These are phyloP conservation scores for Aproaerema taeniolella DNA, from an alignment of 2,888 invertebrate genomes.

Conservation along the genomic window DNA sequence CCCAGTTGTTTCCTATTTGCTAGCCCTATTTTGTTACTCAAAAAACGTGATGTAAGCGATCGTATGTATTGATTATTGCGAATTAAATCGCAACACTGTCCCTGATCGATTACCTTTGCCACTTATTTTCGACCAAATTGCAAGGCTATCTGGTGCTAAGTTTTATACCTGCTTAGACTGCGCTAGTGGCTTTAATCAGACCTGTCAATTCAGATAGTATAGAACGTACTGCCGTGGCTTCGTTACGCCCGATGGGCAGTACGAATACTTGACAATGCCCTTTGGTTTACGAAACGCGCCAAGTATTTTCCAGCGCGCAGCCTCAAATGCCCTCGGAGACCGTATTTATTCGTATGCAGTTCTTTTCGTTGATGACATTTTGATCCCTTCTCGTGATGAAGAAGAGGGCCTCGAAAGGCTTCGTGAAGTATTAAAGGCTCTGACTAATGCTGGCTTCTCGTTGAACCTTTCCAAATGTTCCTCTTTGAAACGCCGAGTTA, in stretches of 20 bases:
- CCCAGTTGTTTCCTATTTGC: not conserved
- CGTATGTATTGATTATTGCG: constrained; percentile 1
- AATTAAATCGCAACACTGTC: not conserved
- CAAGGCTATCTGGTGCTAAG: not conserved
- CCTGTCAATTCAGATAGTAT: not conserved
- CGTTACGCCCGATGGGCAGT: constrained; percentile 7
- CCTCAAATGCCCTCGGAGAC: constrained; percentile 6
- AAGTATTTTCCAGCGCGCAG: constrained; percentile 7
- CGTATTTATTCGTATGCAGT: constrained; percentile 13
- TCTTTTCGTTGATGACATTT: constrained; percentile 16
- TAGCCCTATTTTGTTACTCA: not conserved
- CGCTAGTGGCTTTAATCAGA: constrained; percentile 2
- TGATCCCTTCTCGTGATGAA: constrained; percentile 1
- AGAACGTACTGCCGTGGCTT: too few relatives aligned
- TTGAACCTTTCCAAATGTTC: constrained; percentile 12
- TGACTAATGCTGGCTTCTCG: constrained; percentile 12
- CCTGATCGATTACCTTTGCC: constrained; percentile 3
- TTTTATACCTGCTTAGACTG: not conserved
- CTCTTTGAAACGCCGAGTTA: constrained; percentile 12
- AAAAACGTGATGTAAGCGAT: not conserved
- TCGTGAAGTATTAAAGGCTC: constrained; percentile 8
- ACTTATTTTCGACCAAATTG: not conserved
- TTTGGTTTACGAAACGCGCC: constrained; percentile 11
- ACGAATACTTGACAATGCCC: constrained; percentile 10
- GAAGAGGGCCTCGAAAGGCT: constrained; percentile 13